Base-by-base conservation (phyloP, 2,888 invertebrate genomes). In the Scrobipalpa costella region DNA sequence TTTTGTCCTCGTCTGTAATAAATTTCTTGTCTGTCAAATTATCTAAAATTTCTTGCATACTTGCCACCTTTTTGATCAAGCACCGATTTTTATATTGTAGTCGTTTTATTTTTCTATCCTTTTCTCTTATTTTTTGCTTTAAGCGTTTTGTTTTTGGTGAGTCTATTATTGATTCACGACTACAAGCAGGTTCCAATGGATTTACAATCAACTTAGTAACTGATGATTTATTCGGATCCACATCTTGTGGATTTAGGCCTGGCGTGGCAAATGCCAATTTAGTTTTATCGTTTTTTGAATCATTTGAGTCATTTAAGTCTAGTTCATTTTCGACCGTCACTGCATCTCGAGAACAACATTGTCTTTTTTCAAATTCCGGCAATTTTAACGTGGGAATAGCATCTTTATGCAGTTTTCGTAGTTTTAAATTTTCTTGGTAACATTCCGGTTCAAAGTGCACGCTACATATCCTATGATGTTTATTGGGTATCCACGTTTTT, bases 351-450 rank as follows among this genome's bases (percentile, higher is more conserved):
- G n/a, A n/a, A n/a, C n/a, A n/a, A n/a, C n/a, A n/a, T n/a, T n/a
- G n/a, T n/a, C n/a, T n/a, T n/a, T n/a, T 47, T 15, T 13, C 47
- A 47, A 47, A 47, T 47, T 47, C 47, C 2, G 47, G 47, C 34
- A 57, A 15, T 27, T 40, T 62, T 50, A 62, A 62, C 60, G 57
- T 9, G 50, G 34, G 47, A 50, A 19, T 59, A 60, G 47, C 47
- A 15, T 47, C 47, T 47, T 47, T 6, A 15, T 47, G 17, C 13
- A 47, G 13, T n/a, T n/a, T 47, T 47, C 13, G 8, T n/a, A 5
- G 7, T 47, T 47, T 47, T 47, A n/a, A n/a, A 47, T 47, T 47
- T 17, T 47, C 15, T 47, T 13, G 1, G 47, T 47, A 47, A 13
- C 47, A 47, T 2, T 47, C 47, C 6, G 47, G 47, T 47, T 6